Evolutionary conservation across 2,797 vertebrate genomes (phyloP), one percentile per base, ranked within the genome.

Genomic region (Rhinoraja longicauda): DNA sequence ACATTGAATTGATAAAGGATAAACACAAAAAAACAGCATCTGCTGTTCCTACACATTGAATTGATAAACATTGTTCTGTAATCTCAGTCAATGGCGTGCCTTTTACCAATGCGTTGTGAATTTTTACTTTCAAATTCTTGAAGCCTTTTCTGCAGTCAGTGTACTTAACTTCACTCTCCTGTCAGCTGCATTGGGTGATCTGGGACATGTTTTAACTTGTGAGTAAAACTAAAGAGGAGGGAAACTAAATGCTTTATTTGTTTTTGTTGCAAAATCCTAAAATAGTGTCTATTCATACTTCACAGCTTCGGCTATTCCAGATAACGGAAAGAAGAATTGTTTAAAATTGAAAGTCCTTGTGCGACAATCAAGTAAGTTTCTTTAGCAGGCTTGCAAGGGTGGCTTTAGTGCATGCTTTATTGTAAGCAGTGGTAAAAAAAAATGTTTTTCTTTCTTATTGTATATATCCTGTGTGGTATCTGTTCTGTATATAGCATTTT

Each of bases 341-440:
- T 97, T 99, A 96, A 99, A 99, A 96, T 98, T 99, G 94, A 99
- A 98, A 96, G 99, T 99, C 95, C 99, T 98, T 94, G 99, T 99
- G 95, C 97, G 98, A 96, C 98, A 98, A 96, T 97, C 98, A 98
- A 99, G 99, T 99, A 98, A 98, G 99, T 98, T 94, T 94, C 88
- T 90, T 94, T 94, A 29, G 93, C 93, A 94, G 93, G 94, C 93
- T 93, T 95, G 94, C 94, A 1, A 95, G 94, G 94, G 94, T 94
- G 94, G 93, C 95, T 95, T 94, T 94, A 93, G 94, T 21, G 93
- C 96, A 96, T 96, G 95, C 94, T 94, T 95, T 94, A 95, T 95
- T 95, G 94, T 95, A 95, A 95, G 95, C 94, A 96, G 95, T 94
- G 94, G 94, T 96, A 96, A 95, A 94, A 93, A 53, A 53, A 53